Evolutionary conservation across 2,888 invertebrate genomes (phyloP), one percentile per base, ranked within the genome.

Genomic region (Apamea monoglypha): DNA sequence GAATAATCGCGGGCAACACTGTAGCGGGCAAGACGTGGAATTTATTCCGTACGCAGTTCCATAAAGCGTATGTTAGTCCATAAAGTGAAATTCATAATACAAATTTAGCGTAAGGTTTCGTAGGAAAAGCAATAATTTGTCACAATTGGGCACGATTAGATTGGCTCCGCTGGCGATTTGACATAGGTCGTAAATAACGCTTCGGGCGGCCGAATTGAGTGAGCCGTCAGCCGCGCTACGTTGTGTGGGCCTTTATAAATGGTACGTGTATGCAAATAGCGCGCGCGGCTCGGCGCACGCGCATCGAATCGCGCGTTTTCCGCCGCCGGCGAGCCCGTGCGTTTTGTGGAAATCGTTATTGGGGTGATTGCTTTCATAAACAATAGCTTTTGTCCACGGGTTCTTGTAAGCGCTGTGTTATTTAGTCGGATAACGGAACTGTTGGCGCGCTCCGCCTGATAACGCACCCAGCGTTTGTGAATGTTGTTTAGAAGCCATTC

Each of bases 301-400:
- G 96, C 96, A 94, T 93, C 96, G 95, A 97, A 97, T 97, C 95
- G 95, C 93, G 94, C 95, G 95, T 95, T 96, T 96, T 96, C 96
- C 95, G 96, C 94, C 92, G 93, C 92, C 91, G 91, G 92, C 91
- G 92, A 91, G 92, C 92, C 92, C 92, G 92, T 92, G 93, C 94
- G 94, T 91, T 96, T 96, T 96, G 96, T 96, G 96, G 96, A 96
- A 96, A 96, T 95, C 94, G 94, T 96, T 97, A 96, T 96, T 96
- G 95, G 96, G 95, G 96, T 96, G 96, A 97, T 96, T 96, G 96
- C 96, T 95, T 96, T 95, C 96, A 96, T 96, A 96, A 96, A 97
- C 96, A 96, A 96, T 96, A 94, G 94, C 95, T 96, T 96, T 96
- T 96, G 96, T 96, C 94, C 94, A 92, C 90, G 91, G 91, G 92